A percentile compares a stretch with the other conserved stretches of the same genome.
phyloP scores from a whole-genome alignment of 2,797 vertebrate genomes.

The Petrocephalus schoutedeni region DNA sequence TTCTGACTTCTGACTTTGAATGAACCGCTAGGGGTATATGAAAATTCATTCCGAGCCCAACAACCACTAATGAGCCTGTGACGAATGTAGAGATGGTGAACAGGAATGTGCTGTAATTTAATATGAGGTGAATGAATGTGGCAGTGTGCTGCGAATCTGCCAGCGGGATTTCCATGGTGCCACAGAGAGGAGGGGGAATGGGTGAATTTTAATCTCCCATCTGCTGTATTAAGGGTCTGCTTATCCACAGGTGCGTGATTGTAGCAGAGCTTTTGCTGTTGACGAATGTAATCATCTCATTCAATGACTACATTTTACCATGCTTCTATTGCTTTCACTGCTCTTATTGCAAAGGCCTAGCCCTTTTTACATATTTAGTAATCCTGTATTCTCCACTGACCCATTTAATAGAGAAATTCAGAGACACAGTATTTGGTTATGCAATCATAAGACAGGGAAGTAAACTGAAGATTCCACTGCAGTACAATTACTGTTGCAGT shows the following conservation, averaged over 20 bases:
- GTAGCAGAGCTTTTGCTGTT: conserved; percentile 5
- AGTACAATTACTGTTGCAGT: background rate
- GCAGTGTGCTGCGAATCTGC: background rate
- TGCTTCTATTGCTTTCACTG: background rate
- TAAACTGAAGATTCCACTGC: background rate
- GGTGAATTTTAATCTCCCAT: conserved; percentile 17
- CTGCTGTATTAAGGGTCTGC: conserved; percentile 14
- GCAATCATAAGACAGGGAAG: background rate
- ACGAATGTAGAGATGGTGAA: background rate
- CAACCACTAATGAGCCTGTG: conserved; percentile 2
- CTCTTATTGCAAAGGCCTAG: background rate
- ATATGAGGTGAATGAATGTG: background rate
- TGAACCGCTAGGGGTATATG: background rate
- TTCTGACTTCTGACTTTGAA: conserved; percentile 8
- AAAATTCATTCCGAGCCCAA: background rate
- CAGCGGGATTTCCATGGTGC: background rate
- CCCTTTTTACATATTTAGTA: background rate
- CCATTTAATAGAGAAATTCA: background rate
- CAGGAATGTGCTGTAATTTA: background rate
- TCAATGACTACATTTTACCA: conserved; percentile 4
- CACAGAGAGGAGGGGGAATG: conserved; percentile 4
- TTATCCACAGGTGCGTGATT: conserved; percentile 21
- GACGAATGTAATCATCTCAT: conserved; percentile 10
- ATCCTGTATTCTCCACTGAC: background rate
- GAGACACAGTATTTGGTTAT: background rate